phyloP scores from a whole-genome alignment of 92 coral and sea anemone species.

The Palythoa grandiflora region DNA sequence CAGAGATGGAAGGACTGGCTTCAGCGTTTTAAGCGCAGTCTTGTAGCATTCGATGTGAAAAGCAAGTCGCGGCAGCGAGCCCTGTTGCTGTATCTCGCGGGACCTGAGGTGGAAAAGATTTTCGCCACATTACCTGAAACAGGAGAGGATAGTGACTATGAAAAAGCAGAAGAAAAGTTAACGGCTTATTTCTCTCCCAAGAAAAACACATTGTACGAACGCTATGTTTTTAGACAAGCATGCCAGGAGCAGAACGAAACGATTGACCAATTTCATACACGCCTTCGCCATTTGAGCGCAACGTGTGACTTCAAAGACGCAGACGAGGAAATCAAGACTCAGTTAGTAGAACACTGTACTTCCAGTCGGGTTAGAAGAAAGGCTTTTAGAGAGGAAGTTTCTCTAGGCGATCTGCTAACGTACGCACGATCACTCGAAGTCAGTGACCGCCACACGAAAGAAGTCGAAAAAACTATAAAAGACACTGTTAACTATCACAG shows the following conservation, averaged over 20 bases:
- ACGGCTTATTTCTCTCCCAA: conserved; percentile 68
- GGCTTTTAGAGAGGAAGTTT: conserved; percentile 52
- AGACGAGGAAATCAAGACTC: conserved; percentile 66
- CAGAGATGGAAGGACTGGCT: conserved; percentile 50
- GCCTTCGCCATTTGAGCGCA: conserved; percentile 52
- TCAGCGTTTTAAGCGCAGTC: background rate
- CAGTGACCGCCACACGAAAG: conserved; percentile 38
- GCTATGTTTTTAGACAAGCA: conserved; percentile 63
- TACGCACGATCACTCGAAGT: conserved; percentile 58
- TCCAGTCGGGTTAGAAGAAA: conserved; percentile 52
- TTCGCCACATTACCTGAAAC: conserved; percentile 45
- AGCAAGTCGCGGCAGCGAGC: conserved; percentile 42
- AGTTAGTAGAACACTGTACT: conserved; percentile 65
- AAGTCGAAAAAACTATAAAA: conserved; percentile 1
- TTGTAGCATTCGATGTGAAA: conserved; percentile 34
- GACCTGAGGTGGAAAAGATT: conserved; percentile 49
- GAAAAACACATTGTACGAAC: conserved; percentile 60
- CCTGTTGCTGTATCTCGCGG: conserved; percentile 36
- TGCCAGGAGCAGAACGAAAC: conserved; percentile 57
- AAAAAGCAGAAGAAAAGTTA: conserved; percentile 58
- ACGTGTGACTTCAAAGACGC: conserved; percentile 67
- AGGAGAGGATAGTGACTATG: conserved; percentile 46
- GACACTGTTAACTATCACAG: background rate
- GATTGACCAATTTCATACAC: conserved; percentile 54
- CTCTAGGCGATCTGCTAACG: conserved; percentile 58